phyloP scores from a whole-genome alignment of 2,888 invertebrate genomes.

The Amorpha juglandis region DNA sequence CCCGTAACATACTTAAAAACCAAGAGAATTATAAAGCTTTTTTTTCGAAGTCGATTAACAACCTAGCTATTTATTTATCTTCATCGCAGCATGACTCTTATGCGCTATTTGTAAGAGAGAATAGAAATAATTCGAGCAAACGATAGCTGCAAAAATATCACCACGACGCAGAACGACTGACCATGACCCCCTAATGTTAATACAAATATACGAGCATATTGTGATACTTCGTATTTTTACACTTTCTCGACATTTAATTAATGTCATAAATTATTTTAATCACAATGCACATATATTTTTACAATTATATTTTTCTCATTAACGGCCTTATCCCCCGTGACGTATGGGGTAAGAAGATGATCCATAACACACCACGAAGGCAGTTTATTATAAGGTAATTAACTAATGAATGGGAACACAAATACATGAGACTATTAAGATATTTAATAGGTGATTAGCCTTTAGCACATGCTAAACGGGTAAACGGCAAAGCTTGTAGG shows the following conservation, averaged over 20 bases:
- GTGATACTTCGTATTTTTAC: conserved; percentile 3
- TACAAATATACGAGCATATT: background rate
- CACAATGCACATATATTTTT: no score
- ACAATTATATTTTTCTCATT: no score
- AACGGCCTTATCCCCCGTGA: no score
- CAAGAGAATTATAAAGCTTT: background rate
- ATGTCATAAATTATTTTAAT: no score
- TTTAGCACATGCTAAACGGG: background rate
- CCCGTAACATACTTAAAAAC: no score
- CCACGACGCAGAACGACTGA: conserved; percentile 45
- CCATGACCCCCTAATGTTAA: conserved; percentile 56
- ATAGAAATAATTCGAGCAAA: conserved; percentile 54
- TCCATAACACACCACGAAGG: no score
- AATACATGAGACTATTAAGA: background rate
- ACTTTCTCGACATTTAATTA: background rate
- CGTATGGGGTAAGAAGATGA: no score
- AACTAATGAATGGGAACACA: background rate
- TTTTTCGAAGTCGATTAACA: background rate
- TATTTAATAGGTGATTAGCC: background rate
- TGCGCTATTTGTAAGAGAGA: conserved; percentile 36
- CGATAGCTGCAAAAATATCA: conserved; percentile 51
- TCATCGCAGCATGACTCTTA: conserved; percentile 6
- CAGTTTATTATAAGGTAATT: background rate
- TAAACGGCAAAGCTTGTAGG: background rate
- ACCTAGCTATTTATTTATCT: background rate